Base-by-base conservation (phyloP, 2,113 vertebrate genomes). In the Nothocercus julius region DNA sequence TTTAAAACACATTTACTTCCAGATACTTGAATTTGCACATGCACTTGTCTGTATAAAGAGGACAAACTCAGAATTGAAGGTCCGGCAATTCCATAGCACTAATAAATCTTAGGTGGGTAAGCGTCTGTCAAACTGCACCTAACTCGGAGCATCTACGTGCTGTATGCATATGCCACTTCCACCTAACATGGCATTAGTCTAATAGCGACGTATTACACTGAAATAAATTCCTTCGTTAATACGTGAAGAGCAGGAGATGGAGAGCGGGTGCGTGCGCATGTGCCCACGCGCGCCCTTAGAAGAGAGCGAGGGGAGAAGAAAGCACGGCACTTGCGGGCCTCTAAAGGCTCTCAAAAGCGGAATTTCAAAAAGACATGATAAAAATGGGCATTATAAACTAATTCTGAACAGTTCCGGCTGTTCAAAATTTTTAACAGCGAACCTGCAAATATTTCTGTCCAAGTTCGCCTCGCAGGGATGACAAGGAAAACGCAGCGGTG, bases 221-320 rank as follows among this genome's bases (percentile, higher is more conserved):
- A 56, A 88, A 91, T 87, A 93, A 91, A 88, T 93, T 84, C 70
- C 78, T 95, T 92, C 73, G 80, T 93, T 93, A 95, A 62, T 76
- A 70, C 59, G 40, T 44, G 0, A 73, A 82, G 54, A 63, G 53
- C 40, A 68, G 63, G 59, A 77, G 66, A 84, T 49, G 89, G 75
- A 91, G 49, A 91, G 89, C 61, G 82, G 89, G 63, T 95, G 82
- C 5, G 22, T 87, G 93, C 3, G 82, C 75, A 82, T 87, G 87
- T 92, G 91, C 87, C 81, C 5, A 25, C 19, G 78, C 4, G 14
- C 70, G 53, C 1, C 1, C 61, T 34, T 61, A 54, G 42, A 88
- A 87, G 79, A 92, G 53, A 85, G 8, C 9, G 6, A 44, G 64
- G 20, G 63, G 91, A 91, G 36, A 66, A 69, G 64, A 74, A 86